These are phyloP conservation scores for Ischnus inquisitorius DNA, from an alignment of 2,888 invertebrate genomes.

Conservation along the genomic window DNA sequence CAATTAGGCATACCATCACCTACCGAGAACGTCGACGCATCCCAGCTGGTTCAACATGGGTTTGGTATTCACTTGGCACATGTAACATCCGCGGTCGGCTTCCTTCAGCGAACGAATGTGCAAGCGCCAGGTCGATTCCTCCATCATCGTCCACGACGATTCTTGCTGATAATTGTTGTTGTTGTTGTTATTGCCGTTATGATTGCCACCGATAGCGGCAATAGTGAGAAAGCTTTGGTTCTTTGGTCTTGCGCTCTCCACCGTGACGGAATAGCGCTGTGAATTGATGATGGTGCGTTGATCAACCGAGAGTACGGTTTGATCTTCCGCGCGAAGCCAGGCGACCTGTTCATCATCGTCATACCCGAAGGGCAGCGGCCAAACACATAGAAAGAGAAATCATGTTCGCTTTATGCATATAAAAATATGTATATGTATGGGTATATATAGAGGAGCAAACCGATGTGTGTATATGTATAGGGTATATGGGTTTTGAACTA, in stretches of 20 bases:
- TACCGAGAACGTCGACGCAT: slow-evolving; percentile 91
- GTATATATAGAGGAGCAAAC: slow-evolving; percentile 22
- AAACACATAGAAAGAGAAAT: slow-evolving; percentile 50
- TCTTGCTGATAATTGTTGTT: slow-evolving; percentile 57
- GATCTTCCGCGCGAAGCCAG: slow-evolving; percentile 92
- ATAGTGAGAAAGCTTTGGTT: slow-evolving; percentile 74
- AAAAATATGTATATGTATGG: slow-evolving; percentile 11
- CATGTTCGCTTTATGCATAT: slow-evolving; percentile 19
- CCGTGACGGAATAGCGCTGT: slow-evolving; percentile 89
- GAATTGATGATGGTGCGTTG: slow-evolving; percentile 92
- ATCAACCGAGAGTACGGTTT: slow-evolving; percentile 91
- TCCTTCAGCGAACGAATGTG: slow-evolving; percentile 91
- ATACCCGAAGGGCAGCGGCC: slow-evolving; percentile 34
- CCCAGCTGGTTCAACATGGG: slow-evolving; percentile 92
- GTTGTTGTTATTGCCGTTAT: slow-evolving; percentile 48
- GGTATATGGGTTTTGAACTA: slow-evolving; percentile 51
- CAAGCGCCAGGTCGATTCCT: slow-evolving; percentile 90
- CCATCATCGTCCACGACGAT: slow-evolving; percentile 86
- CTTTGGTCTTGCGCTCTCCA: slow-evolving; percentile 79
- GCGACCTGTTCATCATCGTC: slow-evolving; percentile 87
- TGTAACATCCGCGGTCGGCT: slow-evolving; percentile 92
- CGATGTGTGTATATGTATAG: slow-evolving; percentile 23
- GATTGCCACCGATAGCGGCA: slow-evolving; percentile 51
- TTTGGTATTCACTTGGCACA: slow-evolving; percentile 93
- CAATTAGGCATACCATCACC: slow-evolving; percentile 84